These are phyloP conservation scores for Hypsopygia costalis DNA, from an alignment of 2,888 invertebrate species.

Conservation along the genomic window DNA sequence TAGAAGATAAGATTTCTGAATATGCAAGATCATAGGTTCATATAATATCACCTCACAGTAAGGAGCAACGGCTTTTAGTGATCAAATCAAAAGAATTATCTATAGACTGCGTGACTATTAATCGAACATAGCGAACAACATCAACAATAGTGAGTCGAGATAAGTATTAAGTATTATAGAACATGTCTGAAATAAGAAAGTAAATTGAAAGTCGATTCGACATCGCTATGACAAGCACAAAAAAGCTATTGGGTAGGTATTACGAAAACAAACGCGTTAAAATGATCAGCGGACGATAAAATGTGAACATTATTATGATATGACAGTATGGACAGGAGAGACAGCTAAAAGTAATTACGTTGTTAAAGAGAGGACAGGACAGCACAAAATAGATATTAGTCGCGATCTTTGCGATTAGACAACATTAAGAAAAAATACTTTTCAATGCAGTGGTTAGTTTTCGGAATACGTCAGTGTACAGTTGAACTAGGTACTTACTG, in stretches of 20 bases:
- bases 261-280: conserved; percentile 26
- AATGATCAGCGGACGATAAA: conserved; percentile 21
- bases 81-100: conserved; percentile 1
- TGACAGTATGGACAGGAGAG: conserved; percentile 13
- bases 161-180: conserved; percentile 20
- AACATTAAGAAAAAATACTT: conserved; percentile 14
- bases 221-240: conserved; percentile 27
- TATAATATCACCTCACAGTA: too few species aligned
- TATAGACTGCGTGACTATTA: conserved; percentile 9
- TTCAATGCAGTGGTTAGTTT: too few species aligned
- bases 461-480: too few species aligned
- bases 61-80: not conserved
- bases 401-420: conserved; percentile 22
- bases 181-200: conserved; percentile 33
- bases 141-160: conserved; percentile 23
- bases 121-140: conserved; percentile 11
- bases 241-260: conserved; percentile 24
- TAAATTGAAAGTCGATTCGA: conserved; percentile 39
- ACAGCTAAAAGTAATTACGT: conserved; percentile 30
- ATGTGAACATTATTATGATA: conserved; percentile 20
- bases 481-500: too few species aligned
- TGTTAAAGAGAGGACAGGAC: conserved; percentile 14
- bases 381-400: not conserved
- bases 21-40: too few species aligned
- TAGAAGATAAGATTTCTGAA: too few species aligned